Evolutionary conservation across 2,888 invertebrate species (phyloP).

Genomic region (Melanchra persicariae): DNA sequence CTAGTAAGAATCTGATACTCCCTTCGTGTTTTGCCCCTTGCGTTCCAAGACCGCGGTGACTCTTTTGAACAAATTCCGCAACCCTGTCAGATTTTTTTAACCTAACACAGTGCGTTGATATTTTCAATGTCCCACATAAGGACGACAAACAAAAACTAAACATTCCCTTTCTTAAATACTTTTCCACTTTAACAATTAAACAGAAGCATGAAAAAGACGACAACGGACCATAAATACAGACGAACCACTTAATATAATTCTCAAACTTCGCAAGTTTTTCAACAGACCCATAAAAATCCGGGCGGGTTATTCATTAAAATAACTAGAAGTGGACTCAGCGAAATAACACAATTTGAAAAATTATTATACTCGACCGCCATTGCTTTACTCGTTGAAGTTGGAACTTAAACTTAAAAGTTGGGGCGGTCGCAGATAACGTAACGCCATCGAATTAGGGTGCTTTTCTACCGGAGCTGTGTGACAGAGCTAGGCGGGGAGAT

Average conservation of each 20-base stretch:
- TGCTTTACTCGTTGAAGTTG: slow-evolving; percentile 60
- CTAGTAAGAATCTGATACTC: too few relatives aligned
- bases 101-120: too few relatives aligned
- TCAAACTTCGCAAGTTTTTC: slow-evolving; percentile 59
- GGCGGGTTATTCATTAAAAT: slow-evolving; percentile 75
- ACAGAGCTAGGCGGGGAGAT: not conserved
- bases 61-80: too few relatives aligned
- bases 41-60: too few relatives aligned
- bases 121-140: not conserved
- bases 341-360: slow-evolving; percentile 78
- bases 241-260: slow-evolving; percentile 50
- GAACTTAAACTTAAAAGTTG: slow-evolving; percentile 66
- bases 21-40: too few relatives aligned
- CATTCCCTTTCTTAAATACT: not conserved
- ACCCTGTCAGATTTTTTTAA: too few relatives aligned
- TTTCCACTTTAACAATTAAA: slow-evolving; percentile 7
- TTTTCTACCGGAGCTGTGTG: not conserved
- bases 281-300: slow-evolving; percentile 65
- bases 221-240: slow-evolving; percentile 35
- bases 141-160: not conserved
- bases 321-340: slow-evolving; percentile 72
- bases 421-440: slow-evolving; percentile 47
- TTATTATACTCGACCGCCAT: slow-evolving; percentile 70
- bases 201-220: slow-evolving; percentile 14
- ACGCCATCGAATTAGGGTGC: slow-evolving; percentile 41